These are phyloP conservation scores for Vipera latastei DNA, from an alignment of 2,797 vertebrate genomes.

Conservation along the genomic window DNA sequence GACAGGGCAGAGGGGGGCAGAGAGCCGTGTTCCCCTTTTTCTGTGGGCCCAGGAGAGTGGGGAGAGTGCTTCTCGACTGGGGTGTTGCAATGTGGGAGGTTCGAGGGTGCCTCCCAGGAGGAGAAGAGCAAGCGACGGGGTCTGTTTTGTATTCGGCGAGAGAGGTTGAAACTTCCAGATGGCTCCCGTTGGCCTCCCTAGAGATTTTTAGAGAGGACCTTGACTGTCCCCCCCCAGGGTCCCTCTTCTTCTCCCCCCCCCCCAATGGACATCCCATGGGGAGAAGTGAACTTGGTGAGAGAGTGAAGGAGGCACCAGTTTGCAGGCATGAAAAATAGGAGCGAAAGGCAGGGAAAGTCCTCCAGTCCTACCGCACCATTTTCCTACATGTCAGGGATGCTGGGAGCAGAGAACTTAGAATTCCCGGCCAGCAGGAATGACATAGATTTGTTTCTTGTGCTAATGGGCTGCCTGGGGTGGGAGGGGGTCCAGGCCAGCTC, in stretches of 20 bases:
- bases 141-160: neutral
- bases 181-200: neutral
- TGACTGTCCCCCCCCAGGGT: neutral
- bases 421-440: neutral
- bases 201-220: neutral
- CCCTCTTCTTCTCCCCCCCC: neutral
- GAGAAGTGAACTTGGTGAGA: neutral
- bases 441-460: neutral
- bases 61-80: neutral
- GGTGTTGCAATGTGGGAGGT: neutral
- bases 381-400: neutral
- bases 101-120: neutral
- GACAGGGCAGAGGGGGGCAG: too few species aligned
- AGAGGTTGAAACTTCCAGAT: neutral
- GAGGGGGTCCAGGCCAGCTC: neutral
- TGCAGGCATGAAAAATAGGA: too few species aligned
- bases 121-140: neutral
- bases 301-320: neutral
- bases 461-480: neutral
- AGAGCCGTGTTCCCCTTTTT: neutral
- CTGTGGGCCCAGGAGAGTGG: neutral
- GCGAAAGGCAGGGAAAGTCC: neutral
- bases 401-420: neutral
- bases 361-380: rapidly evolving
- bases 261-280: neutral